A percentile compares a stretch with the other conserved stretches of the same genome.
Evolutionary conservation across 2,113 vertebrate genomes (phyloP).

Genomic region (Oxyura jamaicensis): DNA sequence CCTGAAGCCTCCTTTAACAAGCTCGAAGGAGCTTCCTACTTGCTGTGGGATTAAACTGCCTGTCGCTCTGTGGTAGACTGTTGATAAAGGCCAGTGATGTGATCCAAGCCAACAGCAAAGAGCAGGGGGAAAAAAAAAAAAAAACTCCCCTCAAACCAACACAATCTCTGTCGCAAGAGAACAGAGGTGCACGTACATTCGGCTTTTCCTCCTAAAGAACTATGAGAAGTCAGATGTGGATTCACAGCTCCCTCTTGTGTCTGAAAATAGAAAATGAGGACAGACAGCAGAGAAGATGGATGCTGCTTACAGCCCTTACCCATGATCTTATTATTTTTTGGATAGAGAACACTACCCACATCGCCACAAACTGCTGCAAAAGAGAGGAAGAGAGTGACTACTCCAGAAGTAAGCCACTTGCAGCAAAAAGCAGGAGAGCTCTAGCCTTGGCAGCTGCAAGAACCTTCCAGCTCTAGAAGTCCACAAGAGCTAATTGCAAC

Average conservation of each 20-base stretch:
- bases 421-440: neutral
- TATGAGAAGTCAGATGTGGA: neutral
- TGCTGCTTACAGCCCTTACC: neutral
- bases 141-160: no score
- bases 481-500: neutral
- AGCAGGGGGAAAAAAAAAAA: neutral
- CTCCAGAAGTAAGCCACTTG: neutral
- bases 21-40: neutral
- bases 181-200: neutral
- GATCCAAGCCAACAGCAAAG: neutral
- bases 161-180: neutral
- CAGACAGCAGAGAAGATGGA: neutral
- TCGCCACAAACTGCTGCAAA: neutral
- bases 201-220: neutral
- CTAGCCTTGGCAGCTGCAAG: neutral
- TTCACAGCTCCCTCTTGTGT: slow-evolving; percentile 36
- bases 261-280: neutral
- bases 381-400: neutral
- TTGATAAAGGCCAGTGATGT: neutral
- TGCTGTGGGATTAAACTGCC: neutral
- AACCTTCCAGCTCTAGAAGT: neutral
- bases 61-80: neutral
- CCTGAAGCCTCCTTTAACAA: neutral
- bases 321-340: neutral
- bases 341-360: neutral